Evolutionary conservation across 2,888 invertebrate species (phyloP).

Genomic region (Phortica magna): DNA sequence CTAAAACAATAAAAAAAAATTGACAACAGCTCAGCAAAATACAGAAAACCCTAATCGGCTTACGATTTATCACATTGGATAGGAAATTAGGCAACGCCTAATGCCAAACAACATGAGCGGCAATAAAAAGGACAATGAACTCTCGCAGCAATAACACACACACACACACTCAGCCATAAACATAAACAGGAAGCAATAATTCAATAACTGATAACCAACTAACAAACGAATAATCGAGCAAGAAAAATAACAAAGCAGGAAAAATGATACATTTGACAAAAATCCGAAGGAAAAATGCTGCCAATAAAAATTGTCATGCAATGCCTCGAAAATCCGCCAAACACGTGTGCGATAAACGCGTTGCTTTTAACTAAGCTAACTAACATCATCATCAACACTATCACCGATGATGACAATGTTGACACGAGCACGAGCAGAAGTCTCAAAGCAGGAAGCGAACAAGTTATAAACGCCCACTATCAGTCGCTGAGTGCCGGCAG

Average conservation of each 20-base stretch:
- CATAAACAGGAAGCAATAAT: constrained; percentile 17
- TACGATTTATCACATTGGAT: not conserved
- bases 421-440: not conserved
- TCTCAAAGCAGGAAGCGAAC: not conserved
- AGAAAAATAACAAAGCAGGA: not conserved
- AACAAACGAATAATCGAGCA: not conserved
- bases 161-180: not conserved
- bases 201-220: constrained; percentile 17
- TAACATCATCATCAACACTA: not conserved
- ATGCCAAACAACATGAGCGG: not conserved
- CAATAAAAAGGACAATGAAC: not conserved
- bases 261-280: constrained; percentile 1
- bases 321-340: not conserved
- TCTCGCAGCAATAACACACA: not conserved
- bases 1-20: not conserved
- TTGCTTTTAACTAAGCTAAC: not conserved
- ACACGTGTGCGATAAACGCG: not conserved
- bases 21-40: not conserved
- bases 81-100: not conserved
- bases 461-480: too few species aligned
- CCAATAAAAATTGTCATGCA: not conserved
- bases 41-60: not conserved
- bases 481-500: not conserved
- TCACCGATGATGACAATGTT: not conserved
- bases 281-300: not conserved